Base-by-base conservation (phyloP, 2,113 vertebrate species). In the Chaenocephalus aceratus region DNA sequence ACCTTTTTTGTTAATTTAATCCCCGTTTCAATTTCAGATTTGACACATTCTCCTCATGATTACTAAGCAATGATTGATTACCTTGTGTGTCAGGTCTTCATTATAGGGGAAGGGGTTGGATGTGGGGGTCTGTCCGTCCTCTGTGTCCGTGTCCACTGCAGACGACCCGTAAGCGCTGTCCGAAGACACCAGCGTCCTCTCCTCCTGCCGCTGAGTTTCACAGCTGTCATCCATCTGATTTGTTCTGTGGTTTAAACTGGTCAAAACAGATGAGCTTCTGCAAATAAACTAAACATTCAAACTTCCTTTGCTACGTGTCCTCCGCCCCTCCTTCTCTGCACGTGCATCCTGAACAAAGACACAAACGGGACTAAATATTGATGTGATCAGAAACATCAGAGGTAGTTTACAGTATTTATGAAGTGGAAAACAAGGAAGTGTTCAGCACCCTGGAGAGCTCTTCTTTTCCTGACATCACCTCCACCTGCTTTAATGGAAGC, bases 1-100 rank as follows among this genome's bases (percentile, higher is more conserved):
- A n/a, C 8, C 6, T 0, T 34, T 49, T 14, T 26, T 18, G 10
- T 46, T 48, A 0, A 26, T 64, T 9, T 26, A 4, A 5, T 30
- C 10, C 4, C 36, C 11, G 1, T 51, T 23, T 11, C 3, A 23
- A 65, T 13, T 73, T 15, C 10, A 21, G 23, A 45, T 30, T 3
- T 30, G 23, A 49, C 7, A 21, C 12, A 4, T 12, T 14, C 15
- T 11, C 21, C n/a, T 62, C 15, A 10, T 9, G 63, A 64, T 9
- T 62, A 26, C 12, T 15, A 52, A 60, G 54, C 18, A 41, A 18
- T 18, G 65, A 52, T 1, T 23, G 2, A 11, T 64, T 78, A 95
- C 95, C 95, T 96, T 95, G 51, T 96, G 94, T 54, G 85, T 89
- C n/a, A 95, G 86, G 2, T 94, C 87, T 73, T 96, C 92, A 46